Evolutionary conservation across 1,140 invertebrate species (phyloP).

Genomic region (Pseudoatta argentina): DNA sequence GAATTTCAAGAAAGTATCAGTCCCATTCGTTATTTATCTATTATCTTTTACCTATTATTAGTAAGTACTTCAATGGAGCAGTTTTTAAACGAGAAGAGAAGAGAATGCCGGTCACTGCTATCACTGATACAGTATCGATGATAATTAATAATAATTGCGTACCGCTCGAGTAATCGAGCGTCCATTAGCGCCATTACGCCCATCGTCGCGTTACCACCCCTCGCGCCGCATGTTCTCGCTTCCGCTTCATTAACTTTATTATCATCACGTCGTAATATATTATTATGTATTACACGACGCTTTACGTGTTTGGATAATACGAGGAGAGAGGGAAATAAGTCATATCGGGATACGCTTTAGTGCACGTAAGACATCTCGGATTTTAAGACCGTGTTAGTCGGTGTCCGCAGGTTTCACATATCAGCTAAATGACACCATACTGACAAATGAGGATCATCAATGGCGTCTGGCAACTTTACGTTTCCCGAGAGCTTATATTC

Average conservation of each 20-base stretch:
- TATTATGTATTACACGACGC: constrained; percentile 68
- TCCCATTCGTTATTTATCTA: not conserved
- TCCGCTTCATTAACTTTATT: constrained; percentile 59
- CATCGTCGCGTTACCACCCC: constrained; percentile 49
- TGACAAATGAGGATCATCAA: constrained; percentile 63
- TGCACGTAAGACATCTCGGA: constrained; percentile 46
- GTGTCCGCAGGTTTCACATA: constrained; percentile 14
- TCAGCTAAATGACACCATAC: constrained; percentile 43
- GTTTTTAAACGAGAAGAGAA: not conserved
- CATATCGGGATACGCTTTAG: constrained; percentile 55
- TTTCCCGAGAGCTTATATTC: not conserved
- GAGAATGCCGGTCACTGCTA: constrained; percentile 9
- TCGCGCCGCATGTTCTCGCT: constrained; percentile 45
- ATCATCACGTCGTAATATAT: constrained; percentile 68
- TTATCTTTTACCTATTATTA: constrained; percentile 5
- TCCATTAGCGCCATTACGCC: constrained; percentile 60
- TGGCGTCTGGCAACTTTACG: constrained; percentile 40
- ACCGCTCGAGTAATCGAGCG: constrained; percentile 55
- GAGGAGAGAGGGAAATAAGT: constrained; percentile 62
- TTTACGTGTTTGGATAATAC: constrained; percentile 28
- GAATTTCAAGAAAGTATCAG: not conserved
- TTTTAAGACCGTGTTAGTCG: constrained; percentile 57
- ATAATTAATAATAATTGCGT: constrained; percentile 64
- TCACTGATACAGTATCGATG: constrained; percentile 41
- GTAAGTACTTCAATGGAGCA: not conserved